Percentiles rank a stretch among this genome's conserved stretches.
phyloP scores from a whole-genome alignment of 2,888 invertebrate genomes.

The Opisthograptis luteolata region DNA sequence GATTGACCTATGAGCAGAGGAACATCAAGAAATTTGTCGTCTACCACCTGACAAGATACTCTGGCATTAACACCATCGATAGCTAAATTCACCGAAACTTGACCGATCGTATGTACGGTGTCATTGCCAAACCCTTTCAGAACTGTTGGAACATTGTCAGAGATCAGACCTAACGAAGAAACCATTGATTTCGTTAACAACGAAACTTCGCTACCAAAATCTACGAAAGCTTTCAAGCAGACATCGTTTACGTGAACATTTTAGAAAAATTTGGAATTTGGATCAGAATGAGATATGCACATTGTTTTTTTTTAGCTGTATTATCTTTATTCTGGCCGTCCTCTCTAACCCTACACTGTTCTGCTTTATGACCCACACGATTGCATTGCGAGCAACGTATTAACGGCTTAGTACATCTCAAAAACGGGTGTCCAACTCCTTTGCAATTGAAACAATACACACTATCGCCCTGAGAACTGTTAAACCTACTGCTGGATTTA shows the following conservation, averaged over 20 bases:
- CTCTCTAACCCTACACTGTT: background rate
- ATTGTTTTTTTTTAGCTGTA: background rate
- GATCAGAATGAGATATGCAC: slow-evolving; percentile 1
- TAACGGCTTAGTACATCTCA: no score
- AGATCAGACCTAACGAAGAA: background rate
- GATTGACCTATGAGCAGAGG: slow-evolving; percentile 6
- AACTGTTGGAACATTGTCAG: background rate
- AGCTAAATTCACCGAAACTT: background rate
- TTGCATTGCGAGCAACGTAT: background rate
- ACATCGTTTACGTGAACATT: background rate
- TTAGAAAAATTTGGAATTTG: slow-evolving; percentile 1
- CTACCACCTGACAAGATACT: slow-evolving; percentile 5
- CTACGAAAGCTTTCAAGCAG: background rate
- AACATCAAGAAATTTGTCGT: background rate
- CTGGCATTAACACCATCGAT: background rate
- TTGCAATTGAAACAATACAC: no score
- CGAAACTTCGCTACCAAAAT: slow-evolving; percentile 6
- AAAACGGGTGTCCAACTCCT: no score
- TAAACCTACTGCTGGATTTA: no score
- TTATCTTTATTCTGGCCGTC: background rate
- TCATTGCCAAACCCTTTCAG: slow-evolving; percentile 10
- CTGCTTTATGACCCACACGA: background rate
- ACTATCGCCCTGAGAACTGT: no score
- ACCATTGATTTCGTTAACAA: background rate
- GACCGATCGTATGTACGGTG: background rate